Evolutionary conservation across 2,797 vertebrate species (phyloP).

Genomic region (Falco naumanni): DNA sequence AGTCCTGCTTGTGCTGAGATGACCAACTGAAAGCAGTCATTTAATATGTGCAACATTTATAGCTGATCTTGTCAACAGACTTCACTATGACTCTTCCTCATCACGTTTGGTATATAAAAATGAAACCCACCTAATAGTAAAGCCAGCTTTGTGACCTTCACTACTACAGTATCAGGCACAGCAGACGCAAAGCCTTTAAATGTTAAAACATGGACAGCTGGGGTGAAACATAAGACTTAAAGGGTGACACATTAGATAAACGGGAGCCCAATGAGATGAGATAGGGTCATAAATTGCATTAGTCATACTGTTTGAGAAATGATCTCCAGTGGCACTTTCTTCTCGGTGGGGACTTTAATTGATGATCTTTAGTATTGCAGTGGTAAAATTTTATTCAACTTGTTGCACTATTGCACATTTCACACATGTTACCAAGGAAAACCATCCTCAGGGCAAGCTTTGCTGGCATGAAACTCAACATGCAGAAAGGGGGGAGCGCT

Average conservation of each 20-base stretch:
- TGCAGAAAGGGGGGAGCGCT: accelerated
- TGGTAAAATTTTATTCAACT: background rate
- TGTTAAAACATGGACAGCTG: conserved; percentile 73
- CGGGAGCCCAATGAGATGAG: conserved; percentile 52
- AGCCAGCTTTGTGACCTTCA: conserved; percentile 68
- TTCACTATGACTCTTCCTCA: conserved; percentile 30
- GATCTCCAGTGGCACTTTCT: conserved; percentile 19
- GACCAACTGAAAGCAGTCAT: background rate
- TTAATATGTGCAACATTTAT: conserved; percentile 3
- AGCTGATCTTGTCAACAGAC: conserved; percentile 22
- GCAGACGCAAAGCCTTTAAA: conserved; percentile 65
- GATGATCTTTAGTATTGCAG: background rate
- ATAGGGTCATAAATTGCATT: conserved; percentile 56
- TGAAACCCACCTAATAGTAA: conserved; percentile 51
- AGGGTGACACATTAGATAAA: conserved; percentile 68
- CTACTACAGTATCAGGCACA: conserved; percentile 43
- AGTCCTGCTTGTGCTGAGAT: background rate
- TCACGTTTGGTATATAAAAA: conserved; percentile 31
- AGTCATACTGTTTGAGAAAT: conserved; percentile 52
- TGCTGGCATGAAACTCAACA: background rate
- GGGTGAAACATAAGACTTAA: conserved; percentile 73
- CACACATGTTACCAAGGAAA: background rate
- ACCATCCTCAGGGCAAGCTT: background rate
- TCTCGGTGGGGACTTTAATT: background rate
- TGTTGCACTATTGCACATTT: background rate